These are phyloP conservation scores for Panthera tigris DNA, from an alignment of 2,113 vertebrate species.

Conservation along the genomic window DNA sequence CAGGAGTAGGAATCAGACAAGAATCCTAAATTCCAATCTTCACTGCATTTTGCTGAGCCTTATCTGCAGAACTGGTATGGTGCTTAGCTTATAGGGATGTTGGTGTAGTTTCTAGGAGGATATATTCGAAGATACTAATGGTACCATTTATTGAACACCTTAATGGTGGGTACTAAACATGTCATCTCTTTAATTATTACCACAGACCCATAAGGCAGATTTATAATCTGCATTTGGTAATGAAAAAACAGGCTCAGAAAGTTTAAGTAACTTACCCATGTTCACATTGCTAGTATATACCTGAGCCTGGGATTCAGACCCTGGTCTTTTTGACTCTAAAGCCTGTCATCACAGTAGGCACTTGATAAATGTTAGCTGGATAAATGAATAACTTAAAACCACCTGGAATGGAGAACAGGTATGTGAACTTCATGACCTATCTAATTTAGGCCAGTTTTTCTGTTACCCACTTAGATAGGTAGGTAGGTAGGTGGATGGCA, in stretches of 20 bases:
- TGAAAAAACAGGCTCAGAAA: neutral
- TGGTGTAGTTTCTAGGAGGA: slow-evolving; percentile 12
- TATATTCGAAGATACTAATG: slow-evolving; percentile 1
- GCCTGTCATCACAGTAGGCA: neutral
- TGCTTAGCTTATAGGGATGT: neutral
- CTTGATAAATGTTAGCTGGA: slow-evolving; percentile 29
- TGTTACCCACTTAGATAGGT: neutral
- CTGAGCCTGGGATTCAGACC: slow-evolving; percentile 4
- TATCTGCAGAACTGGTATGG: neutral
- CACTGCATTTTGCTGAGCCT: slow-evolving; percentile 11
- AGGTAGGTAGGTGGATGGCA: neutral
- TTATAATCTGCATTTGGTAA: neutral
- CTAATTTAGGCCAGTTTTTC: neutral
- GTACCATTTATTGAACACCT: slow-evolving; percentile 1
- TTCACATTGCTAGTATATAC: neutral
- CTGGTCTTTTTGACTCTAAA: neutral
- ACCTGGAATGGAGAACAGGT: neutral
- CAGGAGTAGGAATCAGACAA: neutral
- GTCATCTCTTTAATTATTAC: neutral
- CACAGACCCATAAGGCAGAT: neutral
- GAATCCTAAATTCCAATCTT: slow-evolving; percentile 1
- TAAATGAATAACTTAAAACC: slow-evolving; percentile 24
- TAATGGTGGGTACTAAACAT: neutral
- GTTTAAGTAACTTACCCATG: neutral
- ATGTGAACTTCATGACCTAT: neutral